These are phyloP conservation scores for Colletes collaris DNA, from an alignment of 2,888 invertebrate genomes.

Conservation along the genomic window DNA sequence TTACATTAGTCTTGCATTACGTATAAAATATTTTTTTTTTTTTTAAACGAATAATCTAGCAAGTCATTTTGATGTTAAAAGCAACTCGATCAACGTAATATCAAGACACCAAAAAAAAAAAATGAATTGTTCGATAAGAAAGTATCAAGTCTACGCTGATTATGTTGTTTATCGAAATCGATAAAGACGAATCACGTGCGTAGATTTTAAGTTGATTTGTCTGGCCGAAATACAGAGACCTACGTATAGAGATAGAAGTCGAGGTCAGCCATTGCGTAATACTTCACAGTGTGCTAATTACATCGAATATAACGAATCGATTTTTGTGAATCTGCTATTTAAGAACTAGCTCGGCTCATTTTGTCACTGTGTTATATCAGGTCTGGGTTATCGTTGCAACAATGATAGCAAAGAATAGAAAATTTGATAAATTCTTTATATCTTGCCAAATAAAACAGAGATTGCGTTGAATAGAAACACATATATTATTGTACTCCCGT, in stretches of 20 bases:
- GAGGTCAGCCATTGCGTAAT: slow-evolving; percentile 45
- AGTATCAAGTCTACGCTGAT: neutral
- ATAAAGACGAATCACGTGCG: neutral
- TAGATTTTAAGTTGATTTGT: slow-evolving; percentile 15
- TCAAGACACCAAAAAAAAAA: too few species aligned
- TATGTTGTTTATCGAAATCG: neutral
- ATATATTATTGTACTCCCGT: too few species aligned
- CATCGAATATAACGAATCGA: slow-evolving; percentile 10
- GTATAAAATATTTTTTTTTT: too few species aligned
- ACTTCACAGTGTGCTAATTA: slow-evolving; percentile 32
- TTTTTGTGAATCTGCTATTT: slow-evolving; percentile 1
- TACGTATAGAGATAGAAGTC: slow-evolving; percentile 34
- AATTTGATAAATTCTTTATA: neutral
- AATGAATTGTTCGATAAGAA: neutral
- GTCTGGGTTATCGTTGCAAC: too few species aligned
- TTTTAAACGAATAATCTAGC: too few species aligned
- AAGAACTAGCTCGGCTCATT: neutral
- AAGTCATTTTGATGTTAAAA: too few species aligned
- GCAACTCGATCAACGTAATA: too few species aligned
- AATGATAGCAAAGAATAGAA: too few species aligned
- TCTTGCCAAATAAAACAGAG: too few species aligned
- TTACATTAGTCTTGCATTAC: too few species aligned
- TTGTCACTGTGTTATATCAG: too few species aligned
- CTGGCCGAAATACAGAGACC: slow-evolving; percentile 24
- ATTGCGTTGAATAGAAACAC: too few species aligned